phyloP scores from a whole-genome alignment of 1,140 invertebrate species.

The Theocolax elegans region DNA sequence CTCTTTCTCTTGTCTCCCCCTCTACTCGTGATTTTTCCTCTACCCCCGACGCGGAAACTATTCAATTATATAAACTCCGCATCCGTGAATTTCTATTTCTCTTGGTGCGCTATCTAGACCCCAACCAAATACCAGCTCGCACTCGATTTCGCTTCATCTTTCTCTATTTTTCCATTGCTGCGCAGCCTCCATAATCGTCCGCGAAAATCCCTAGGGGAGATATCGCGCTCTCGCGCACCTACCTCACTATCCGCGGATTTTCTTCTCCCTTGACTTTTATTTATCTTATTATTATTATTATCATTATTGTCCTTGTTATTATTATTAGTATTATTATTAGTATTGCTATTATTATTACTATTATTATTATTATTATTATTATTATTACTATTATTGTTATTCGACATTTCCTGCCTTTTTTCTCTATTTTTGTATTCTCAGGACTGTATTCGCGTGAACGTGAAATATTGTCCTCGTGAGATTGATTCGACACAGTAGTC shows the following conservation, averaged over 20 bases:
- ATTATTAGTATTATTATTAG: no score
- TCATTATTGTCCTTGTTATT: no score
- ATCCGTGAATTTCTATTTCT: slow-evolving; percentile 43
- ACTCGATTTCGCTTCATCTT: neutral
- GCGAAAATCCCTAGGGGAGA: slow-evolving; percentile 11
- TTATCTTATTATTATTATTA: neutral
- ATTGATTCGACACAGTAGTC: slow-evolving; percentile 4
- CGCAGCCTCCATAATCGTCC: neutral
- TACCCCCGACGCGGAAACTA: slow-evolving; percentile 13
- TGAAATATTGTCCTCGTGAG: slow-evolving; percentile 2
- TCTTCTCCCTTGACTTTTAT: slow-evolving; percentile 8
- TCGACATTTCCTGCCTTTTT: neutral
- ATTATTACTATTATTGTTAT: neutral
- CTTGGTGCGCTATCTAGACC: slow-evolving; percentile 23
- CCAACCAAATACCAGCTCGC: neutral
- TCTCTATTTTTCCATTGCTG: neutral
- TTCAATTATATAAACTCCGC: slow-evolving; percentile 48
- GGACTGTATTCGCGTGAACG: neutral
- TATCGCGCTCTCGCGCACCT: neutral
- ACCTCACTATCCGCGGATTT: slow-evolving; percentile 17
- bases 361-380: slow-evolving; percentile 11
- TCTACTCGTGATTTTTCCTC: slow-evolving; percentile 35
- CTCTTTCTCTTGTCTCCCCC: neutral
- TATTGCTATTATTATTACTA: no score
- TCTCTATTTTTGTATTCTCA: neutral